Conservation (phyloP, 2,888 invertebrate species). For the Halictus ligatus region DNA sequence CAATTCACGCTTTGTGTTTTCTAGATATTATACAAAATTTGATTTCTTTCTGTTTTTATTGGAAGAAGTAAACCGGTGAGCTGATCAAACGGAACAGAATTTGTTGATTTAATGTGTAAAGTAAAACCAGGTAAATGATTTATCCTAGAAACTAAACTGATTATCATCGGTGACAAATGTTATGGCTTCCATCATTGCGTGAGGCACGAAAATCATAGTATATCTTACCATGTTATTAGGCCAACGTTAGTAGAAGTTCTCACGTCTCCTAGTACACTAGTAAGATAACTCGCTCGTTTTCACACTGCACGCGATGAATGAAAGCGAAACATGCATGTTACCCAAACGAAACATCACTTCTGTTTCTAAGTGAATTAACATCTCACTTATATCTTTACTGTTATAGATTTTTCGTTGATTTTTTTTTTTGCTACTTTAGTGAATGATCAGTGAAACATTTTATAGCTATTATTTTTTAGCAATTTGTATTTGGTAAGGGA, state of each 20-base stretch:
- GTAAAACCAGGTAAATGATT: neutral
- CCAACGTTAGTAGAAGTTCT: neutral
- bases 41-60: neutral
- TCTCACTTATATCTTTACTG: neutral
- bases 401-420: neutral
- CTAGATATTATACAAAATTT: neutral
- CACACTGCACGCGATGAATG: conserved; percentile 11
- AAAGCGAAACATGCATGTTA: conserved; percentile 11
- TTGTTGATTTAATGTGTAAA: neutral
- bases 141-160: neutral
- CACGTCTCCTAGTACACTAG: neutral
- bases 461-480: neutral
- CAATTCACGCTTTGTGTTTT: neutral
- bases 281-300: neutral
- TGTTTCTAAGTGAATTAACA: neutral
- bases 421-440: neutral
- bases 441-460: neutral
- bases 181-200: neutral
- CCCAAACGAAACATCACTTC: neutral
- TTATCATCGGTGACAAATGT: neutral
- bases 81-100: neutral
- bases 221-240: neutral
- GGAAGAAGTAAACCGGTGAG: neutral
- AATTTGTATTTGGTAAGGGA: neutral
- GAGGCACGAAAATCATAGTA: neutral